phyloP scores from a whole-genome alignment of 2,888 invertebrate genomes.

The Cecidostiba fungosa region DNA sequence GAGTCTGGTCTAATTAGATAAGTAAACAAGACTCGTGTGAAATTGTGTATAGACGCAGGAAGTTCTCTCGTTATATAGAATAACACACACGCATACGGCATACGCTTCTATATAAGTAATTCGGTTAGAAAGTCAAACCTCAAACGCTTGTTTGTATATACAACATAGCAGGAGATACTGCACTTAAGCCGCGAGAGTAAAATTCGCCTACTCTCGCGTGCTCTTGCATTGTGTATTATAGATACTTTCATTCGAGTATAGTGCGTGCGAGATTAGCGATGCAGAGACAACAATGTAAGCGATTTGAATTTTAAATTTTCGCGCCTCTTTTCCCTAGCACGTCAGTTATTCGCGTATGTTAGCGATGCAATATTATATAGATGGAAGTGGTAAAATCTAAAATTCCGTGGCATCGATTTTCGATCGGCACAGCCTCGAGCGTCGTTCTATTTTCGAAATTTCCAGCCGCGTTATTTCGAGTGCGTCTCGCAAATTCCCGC shows the following conservation, averaged over 20 bases:
- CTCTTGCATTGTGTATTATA: background rate
- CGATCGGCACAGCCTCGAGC: background rate
- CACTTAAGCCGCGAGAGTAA: background rate
- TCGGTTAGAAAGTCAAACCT: conserved; percentile 19
- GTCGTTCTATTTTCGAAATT: conserved; percentile 12
- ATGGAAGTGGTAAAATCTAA: background rate
- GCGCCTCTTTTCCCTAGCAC: background rate
- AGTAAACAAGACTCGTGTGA: conserved; percentile 10
- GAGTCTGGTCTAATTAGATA: background rate
- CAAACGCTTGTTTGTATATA: background rate
- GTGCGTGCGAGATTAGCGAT: background rate
- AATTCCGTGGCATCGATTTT: background rate
- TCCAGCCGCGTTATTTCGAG: conserved; percentile 18
- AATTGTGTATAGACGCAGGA: background rate
- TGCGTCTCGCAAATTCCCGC: background rate
- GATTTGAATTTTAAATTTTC: conserved; percentile 5
- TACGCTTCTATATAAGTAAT: background rate
- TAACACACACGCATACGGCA: background rate
- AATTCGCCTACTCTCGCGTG: background rate
- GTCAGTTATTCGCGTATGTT: too few relatives aligned
- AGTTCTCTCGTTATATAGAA: conserved; percentile 11
- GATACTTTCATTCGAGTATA: background rate
- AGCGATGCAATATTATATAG: background rate
- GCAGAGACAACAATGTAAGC: conserved; percentile 3
- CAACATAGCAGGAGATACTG: background rate